Base-by-base conservation (phyloP, 2,797 vertebrate genomes). In the Pseudomugil gertrudae region DNA sequence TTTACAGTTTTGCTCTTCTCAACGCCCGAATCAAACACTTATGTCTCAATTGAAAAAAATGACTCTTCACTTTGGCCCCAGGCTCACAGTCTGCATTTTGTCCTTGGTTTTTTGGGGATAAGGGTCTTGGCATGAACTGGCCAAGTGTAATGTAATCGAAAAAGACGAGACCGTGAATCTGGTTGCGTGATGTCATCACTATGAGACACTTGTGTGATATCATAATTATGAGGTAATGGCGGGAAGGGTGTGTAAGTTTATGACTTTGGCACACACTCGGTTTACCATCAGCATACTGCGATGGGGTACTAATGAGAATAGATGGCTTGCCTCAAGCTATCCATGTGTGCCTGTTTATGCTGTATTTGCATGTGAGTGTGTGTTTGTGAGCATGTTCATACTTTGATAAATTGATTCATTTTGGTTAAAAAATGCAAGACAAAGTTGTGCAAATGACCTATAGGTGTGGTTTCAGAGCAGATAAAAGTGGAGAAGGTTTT, bases 181-280 rank as follows among this genome's bases (percentile, higher is more conserved):
- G 80, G 72, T n/a, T 48, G 77, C 24, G 89, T 93, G 91, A 92
- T 89, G 89, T 93, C 91, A 92, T 92, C 90, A 92, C 68, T 76
- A 66, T 89, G 89, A 92, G 89, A 91, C 87, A 91, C 86, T 83
- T 33, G 78, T 85, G 89, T 91, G 90, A 91, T 90, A 89, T 91
- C 91, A 93, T 92, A 75, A 89, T 87, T 55, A 88, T 93, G 90
- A 92, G 91, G 90, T 92, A 90, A 93, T 92, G 89, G 89, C 89
- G 55, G 81, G 85, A 89, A 80, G 84, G 83, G 83, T 83, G 80
- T 81, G 79, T 65, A 75, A 77, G 86, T 92, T 93, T 92, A 93
- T 86, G 89, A 87, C 85, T 89, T 88, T 92, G 91, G 92, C 92
- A 90, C 89, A 77, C 68, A 76, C 53, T 90, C 87, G 83, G 85